Evolutionary conservation across 2,113 vertebrate genomes (phyloP), one percentile per base, ranked within the genome.

Genomic region (Paraplagusia blochii): DNA sequence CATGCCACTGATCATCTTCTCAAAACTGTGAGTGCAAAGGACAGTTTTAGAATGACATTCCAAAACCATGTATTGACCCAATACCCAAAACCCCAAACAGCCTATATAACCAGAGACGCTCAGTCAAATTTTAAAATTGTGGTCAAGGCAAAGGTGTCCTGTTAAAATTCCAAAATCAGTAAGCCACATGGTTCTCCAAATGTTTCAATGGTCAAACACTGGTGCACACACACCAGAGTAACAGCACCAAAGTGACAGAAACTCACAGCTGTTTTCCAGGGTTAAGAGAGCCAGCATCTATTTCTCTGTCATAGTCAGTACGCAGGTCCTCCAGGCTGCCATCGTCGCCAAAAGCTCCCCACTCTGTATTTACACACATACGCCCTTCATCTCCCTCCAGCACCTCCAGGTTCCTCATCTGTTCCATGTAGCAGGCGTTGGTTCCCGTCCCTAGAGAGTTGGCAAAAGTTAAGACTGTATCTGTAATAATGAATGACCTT

Each of bases 1-100:
- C 94, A 99, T 90, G 3, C 96, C 96, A 0, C 97, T 96, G 80
- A 99, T 96, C 96, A 99, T 98, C 91, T 99, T 99, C 88, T 99
- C 96, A 84, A 98, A 99, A 59, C 97, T 99, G 80, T n/a, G 52
- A 4, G 15, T 47, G 42, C 38, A 38, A 11, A 40, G 6, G 35
- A 18, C 1, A 40, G 16, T 22, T 22, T 11, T 14, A 44, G 2
- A 42, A n/a, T 1, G 3, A 43, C 38, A 18, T 38, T 33, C 15
- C 4, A 12, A 15, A 40, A 5, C 4, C 48, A 22, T 14, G 19
- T 14, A 1, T 35, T 18, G 36, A 38, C 13, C 13, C 11, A 1
- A 51, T 17, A 29, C 14, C 22, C 6, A 29, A 29, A 29, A 29
- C 2, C 22, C 22, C 2, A 29, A 29, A 29, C 22, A 29, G n/a